Evolutionary conservation across 2,113 vertebrate genomes (phyloP), one percentile per base, ranked within the genome.

Genomic region (Tonatia bakeri): DNA sequence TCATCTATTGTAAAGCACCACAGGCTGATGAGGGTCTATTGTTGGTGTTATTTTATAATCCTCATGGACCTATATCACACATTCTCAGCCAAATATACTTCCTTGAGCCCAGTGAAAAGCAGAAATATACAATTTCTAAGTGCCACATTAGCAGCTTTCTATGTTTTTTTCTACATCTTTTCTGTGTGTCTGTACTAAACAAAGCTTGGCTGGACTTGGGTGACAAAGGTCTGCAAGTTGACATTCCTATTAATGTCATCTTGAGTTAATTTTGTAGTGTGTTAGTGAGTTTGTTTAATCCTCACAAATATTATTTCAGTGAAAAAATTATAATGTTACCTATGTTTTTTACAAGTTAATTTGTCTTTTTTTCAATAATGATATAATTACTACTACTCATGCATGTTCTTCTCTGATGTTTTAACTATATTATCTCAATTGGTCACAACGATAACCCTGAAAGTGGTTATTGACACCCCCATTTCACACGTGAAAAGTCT

Each of bases 1-100:
- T 94, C 82, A 87, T 91, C 86, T 84, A 61, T 93, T 96, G 82
- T 90, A 45, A 93, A 86, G n/a, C 36, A 56, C n/a, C 43, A 80
- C 28, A 70, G 64, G 75, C 61, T 38, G 90, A 90, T 36, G 61
- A 52, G 56, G 47, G 9, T 36, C 43, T 87, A 40, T 54, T 91
- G 56, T 90, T 89, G 79, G 76, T 85, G 36, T 85, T 61, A 84
- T 85, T 93, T 87, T 90, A 54, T 67, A 75, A 88, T 26, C 56
- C 83, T 54, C 50, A 91, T 94, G 72, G 50, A 93, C 45, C 50
- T 61, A 69, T n/a, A 89, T 40, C n/a, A 83, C 33, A 70, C 61
- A 81, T 47, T 85, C 73, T 94, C 56, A 69, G 82, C 72, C 81
- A 70, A 82, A 77, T 72, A 40, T 24, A 31, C 52, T 90, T 50